Evolutionary conservation across 2,888 invertebrate species (phyloP), one percentile per base, ranked within the genome.

Genomic region (Melangyna quadrimaculata): DNA sequence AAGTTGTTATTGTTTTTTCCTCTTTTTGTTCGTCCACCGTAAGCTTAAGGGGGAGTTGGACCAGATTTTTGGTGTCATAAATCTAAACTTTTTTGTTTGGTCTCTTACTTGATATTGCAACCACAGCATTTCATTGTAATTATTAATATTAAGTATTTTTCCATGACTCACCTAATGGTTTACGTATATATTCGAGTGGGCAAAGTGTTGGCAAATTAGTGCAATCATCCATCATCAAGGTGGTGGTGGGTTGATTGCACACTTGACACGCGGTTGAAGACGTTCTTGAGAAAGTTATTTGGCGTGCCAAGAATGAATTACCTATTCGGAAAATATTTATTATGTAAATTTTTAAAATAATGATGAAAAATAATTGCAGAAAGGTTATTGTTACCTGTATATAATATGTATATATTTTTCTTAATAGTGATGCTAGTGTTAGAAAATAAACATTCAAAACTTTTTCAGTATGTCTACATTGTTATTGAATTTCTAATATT

Each of bases 131-230:
- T 45, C 71, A 84, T 75, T 84, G 84, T 80, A 84, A 84, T 84
- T 84, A 84, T 79, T 84, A 72, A 80, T 80, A 84, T 84, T 84
- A 77, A 80, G 80, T 79, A 69, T 79, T 75, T n/a, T 78, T 75
- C 67, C 84, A 79, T 80, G 75, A 67, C 61, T 53, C 53, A 77
- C 48, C 75, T 72, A 80, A 72, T 77, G 48, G 75, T n/a, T n/a
- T n/a, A n/a, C 67, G 32, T 72, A 29, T 48, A 55, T 59, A 65
- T 67, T 75, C 72, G 48, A 84, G 79, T 72, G 75, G 79, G 72
- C 19, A 80, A 80, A 72, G 67, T 69, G 80, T 61, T 67, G 29
- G 53, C 53, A 84, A 84, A 84, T 84, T 65, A 79, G 77, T 84
- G 80, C 69, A 84, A 84, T 84, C 80, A 75, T 45, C 45, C 24